A percentile compares a stretch with the other conserved stretches of the same genome.
Evolutionary conservation across 2,113 vertebrate species (phyloP).

Genomic region (Eupsittula cactorum): DNA sequence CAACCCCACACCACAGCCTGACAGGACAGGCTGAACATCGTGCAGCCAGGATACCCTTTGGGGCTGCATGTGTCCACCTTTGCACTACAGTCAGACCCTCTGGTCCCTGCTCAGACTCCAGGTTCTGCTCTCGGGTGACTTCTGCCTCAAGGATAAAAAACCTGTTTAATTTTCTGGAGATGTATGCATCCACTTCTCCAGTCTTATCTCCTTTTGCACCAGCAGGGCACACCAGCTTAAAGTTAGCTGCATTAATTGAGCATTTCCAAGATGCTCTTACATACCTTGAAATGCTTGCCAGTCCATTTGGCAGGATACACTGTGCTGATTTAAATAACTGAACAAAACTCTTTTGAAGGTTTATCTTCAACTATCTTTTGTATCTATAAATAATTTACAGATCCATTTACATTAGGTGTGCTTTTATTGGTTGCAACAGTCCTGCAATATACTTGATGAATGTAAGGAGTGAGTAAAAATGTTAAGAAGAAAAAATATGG

Average conservation of each 20-base stretch:
- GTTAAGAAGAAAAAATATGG: background rate
- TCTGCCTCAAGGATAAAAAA: background rate
- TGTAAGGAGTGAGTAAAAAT: background rate
- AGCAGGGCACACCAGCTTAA: conserved; percentile 3
- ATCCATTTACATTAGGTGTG: background rate
- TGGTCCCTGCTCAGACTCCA: fast-evolving
- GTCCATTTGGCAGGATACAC: background rate
- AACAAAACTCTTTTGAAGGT: background rate
- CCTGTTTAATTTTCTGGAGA: background rate
- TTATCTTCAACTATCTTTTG: background rate
- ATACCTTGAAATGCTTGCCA: background rate
- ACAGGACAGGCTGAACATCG: fast-evolving
- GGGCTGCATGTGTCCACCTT: background rate
- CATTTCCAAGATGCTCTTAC: background rate
- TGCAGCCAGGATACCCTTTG: background rate
- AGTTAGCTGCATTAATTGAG: background rate
- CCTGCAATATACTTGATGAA: background rate
- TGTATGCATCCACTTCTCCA: background rate
- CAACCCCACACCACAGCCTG: background rate
- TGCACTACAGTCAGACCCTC: no score
- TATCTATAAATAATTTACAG: background rate
- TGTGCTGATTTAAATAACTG: background rate
- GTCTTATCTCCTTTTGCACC: background rate
- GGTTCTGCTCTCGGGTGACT: background rate
- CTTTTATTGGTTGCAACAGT: background rate